Evolutionary conservation across 2,113 vertebrate genomes (phyloP), one percentile per base, ranked within the genome.

Genomic region (Eulemur rufifrons): DNA sequence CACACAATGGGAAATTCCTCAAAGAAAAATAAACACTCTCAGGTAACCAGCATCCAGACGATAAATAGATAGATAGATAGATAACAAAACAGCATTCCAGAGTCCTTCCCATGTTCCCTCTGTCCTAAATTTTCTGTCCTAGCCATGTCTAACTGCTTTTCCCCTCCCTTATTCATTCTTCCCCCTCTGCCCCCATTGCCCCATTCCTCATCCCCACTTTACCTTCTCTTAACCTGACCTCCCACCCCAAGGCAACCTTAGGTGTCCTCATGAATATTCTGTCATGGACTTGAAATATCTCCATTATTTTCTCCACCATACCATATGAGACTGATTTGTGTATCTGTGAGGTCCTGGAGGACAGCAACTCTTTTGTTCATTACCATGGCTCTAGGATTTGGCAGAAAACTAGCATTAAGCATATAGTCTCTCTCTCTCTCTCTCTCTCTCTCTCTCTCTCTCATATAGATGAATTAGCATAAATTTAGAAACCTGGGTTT

Each of bases 391-490:
- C 3, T 6, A 93, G 68, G 71, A 80, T 82, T 80, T 89, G 83
- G 37, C 50, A 80, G 92, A 86, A 69, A 91, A 47, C 4, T 66
- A 86, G 20, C 37, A 80, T n/a, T 95, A 77, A 82, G 14, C 3
- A 74, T 74, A 39, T 14, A 89, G 34, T 54, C 5, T 39, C 39
- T 39, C 39, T 39, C 39, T 39, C 39, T 39, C 39, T 39, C 39
- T 39, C 37, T 39, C 37, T 39, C 37, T 39, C 39, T 39, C 39
- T 39, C 39, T 39, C 39, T 39, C 3, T 39, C 3, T 88, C 88
- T 91, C 88, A 17, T 64, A 86, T 69, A 91, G 77, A 64, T 96
- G 45, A 95, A 39, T 95, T 80, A 85, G 73, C 47, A 94, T 89
- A 66, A 96, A 95, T 89, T 90, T 29, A 95, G 74, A 95, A 95